phyloP scores from a whole-genome alignment of 2,113 vertebrate species.

The Rhinolophus sinicus region DNA sequence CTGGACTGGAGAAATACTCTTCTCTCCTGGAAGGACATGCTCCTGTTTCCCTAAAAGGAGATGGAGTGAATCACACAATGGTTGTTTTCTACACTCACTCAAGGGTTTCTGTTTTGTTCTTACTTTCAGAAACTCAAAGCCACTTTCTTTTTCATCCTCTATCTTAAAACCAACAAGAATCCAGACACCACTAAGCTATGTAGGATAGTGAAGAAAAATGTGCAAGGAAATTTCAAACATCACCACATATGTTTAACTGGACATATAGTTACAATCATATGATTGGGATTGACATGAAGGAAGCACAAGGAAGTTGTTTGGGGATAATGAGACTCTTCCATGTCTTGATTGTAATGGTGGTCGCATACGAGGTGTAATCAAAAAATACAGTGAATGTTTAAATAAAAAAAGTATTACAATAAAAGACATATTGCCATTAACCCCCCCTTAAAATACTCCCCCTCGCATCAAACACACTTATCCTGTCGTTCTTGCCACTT shows the following conservation, averaged over 20 bases:
- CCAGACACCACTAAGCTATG: neutral
- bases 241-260: neutral
- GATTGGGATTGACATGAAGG: no score
- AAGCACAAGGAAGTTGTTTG: neutral
- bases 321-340: rapidly evolving
- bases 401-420: no score
- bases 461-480: no score
- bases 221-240: neutral
- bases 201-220: neutral
- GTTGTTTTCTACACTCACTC: neutral
- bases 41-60: neutral
- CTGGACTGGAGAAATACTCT: no score
- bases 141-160: neutral
- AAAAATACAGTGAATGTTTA: no score
- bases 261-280: neutral
- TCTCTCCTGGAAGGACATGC: neutral
- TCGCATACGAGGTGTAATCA: no score
- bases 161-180: neutral
- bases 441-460: no score
- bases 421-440: no score
- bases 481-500: no score
- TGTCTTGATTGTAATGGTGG: no score
- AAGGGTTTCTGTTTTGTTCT: neutral
- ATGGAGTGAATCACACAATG: no score
- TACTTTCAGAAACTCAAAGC: neutral